Percentiles rank a stretch among this genome's conserved stretches.
Conservation (phyloP, 2,797 vertebrate species). For the Rachycentron canadum region DNA sequence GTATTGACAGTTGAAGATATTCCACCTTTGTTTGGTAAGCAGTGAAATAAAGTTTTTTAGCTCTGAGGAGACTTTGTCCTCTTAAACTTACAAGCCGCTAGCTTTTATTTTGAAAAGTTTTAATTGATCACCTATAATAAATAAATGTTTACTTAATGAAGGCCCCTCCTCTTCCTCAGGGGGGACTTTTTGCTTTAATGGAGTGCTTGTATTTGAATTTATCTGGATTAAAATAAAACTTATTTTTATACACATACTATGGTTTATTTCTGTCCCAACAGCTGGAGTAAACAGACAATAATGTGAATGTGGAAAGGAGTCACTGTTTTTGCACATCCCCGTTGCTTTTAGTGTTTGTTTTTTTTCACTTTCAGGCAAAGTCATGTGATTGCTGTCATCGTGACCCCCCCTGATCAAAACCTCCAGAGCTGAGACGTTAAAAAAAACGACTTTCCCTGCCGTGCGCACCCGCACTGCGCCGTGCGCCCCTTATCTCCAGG, state of each 20-base stretch:
- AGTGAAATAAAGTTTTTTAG: neutral
- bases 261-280: conserved; percentile 3
- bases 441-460: neutral
- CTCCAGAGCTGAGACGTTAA: neutral
- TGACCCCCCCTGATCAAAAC: neutral
- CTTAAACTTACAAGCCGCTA: too few relatives aligned
- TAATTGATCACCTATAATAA: neutral
- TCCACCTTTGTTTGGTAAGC: neutral
- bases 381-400: conserved; percentile 39
- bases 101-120: conserved; percentile 23
- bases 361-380: neutral
- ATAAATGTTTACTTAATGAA: neutral
- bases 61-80: neutral
- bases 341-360: too few relatives aligned
- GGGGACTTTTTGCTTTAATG: conserved; percentile 3
- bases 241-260: conserved; percentile 58
- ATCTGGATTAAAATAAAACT: conserved; percentile 60
- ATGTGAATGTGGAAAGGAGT: too few relatives aligned
- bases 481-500: conserved; percentile 43
- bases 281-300: too few relatives aligned
- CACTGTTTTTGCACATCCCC: neutral
- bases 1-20: neutral
- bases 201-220: conserved; percentile 33
- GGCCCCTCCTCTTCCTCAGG: too few relatives aligned
- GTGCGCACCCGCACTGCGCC: conserved; percentile 37